Percentiles rank a stretch among this genome's conserved stretches.
Evolutionary conservation across 2,797 vertebrate species (phyloP).

Genomic region (Ctenopoma kingsleyae): DNA sequence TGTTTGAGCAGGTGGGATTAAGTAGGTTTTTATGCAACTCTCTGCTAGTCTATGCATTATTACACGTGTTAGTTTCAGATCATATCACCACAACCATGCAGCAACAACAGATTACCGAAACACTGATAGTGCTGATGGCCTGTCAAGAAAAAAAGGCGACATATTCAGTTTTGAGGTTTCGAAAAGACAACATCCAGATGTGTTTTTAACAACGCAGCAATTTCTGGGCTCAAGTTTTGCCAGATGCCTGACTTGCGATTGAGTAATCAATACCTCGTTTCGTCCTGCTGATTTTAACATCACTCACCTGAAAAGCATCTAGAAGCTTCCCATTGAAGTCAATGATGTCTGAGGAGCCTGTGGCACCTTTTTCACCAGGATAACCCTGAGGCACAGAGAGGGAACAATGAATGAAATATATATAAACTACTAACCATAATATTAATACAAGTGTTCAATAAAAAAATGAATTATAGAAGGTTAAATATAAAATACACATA

Average conservation of each 20-base stretch:
- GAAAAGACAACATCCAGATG: not conserved
- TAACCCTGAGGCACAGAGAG: slow-evolving; percentile 82
- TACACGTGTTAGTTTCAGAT: slow-evolving; percentile 64
- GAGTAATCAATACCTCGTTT: not conserved
- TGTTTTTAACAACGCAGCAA: not conserved
- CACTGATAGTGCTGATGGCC: slow-evolving; percentile 84
- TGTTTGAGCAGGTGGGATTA: slow-evolving; percentile 33
- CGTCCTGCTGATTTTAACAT: not conserved
- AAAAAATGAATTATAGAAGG: not conserved
- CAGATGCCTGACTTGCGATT: slow-evolving; percentile 8
- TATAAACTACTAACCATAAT: not conserved
- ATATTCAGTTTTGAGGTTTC: slow-evolving; percentile 50
- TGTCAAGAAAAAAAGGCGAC: slow-evolving; percentile 66
- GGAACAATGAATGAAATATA: not conserved
- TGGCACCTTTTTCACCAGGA: slow-evolving; percentile 88
- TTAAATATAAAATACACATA: slow-evolving; percentile 41
- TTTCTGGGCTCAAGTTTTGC: slow-evolving; percentile 12
- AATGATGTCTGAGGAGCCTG: slow-evolving; percentile 89
- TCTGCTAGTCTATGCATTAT: slow-evolving; percentile 22
- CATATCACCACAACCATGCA: slow-evolving; percentile 75
- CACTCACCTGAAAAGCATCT: slow-evolving; percentile 90
- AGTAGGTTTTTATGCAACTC: slow-evolving; percentile 14
- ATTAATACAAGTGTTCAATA: not conserved
- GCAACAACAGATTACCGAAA: slow-evolving; percentile 78
- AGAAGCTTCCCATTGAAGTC: slow-evolving; percentile 92